These are phyloP conservation scores for Falco berigora DNA, from an alignment of 2,797 vertebrate species.

Conservation along the genomic window DNA sequence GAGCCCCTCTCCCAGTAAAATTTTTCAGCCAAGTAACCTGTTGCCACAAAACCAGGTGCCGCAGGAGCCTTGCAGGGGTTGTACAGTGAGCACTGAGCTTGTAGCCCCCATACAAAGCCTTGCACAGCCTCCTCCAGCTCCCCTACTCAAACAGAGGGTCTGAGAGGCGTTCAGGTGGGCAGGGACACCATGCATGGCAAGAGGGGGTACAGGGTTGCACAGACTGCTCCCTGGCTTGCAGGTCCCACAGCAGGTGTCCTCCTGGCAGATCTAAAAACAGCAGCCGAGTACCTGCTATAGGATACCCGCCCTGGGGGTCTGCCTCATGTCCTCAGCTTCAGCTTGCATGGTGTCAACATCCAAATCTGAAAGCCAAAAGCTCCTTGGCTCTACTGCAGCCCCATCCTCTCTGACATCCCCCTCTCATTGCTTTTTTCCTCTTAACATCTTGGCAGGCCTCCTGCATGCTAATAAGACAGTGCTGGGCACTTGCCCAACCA, in stretches of 20 bases:
- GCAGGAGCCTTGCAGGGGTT: not conserved
- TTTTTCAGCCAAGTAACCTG: not conserved
- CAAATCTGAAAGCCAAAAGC: not conserved
- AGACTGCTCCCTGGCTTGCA: not conserved
- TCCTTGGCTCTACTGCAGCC: not conserved
- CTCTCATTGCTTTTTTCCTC: not conserved
- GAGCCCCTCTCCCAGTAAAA: not conserved
- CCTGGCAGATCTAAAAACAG: not conserved
- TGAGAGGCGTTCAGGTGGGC: not conserved
- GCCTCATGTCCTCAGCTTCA: not conserved
- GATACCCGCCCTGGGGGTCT: accelerated
- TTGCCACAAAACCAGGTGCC: too few relatives aligned
- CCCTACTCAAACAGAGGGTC: not conserved
- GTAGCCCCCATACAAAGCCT: not conserved
- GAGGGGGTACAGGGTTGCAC: accelerated
- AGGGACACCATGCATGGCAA: not conserved
- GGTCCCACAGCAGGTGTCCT: not conserved
- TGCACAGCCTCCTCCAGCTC: accelerated
- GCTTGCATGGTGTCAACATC: not conserved
- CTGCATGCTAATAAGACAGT: not conserved
- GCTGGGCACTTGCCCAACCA: not conserved
- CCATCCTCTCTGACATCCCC: not conserved
- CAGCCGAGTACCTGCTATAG: not conserved
- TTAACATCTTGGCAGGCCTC: not conserved
- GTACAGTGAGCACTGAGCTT: accelerated